phyloP scores from a whole-genome alignment of 2,113 vertebrate species.

The Heterochromis multidens region DNA sequence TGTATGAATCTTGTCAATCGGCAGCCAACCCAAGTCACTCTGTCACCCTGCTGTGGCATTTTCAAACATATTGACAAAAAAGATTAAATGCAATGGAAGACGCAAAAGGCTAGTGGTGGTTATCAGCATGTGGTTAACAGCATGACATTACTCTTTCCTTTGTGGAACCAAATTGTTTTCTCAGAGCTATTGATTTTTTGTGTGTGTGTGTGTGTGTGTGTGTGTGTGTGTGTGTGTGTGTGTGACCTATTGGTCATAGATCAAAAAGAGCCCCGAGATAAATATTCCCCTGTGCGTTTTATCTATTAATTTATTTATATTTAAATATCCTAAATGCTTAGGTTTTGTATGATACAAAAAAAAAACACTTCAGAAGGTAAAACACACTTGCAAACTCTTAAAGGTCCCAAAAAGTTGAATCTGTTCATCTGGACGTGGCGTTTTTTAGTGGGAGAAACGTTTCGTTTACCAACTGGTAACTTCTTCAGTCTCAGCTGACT shows the following conservation, averaged over 20 bases:
- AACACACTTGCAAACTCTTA: background rate
- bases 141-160: background rate
- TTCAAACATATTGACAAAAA: background rate
- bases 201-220: too few species aligned
- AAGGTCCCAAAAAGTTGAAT: too few species aligned
- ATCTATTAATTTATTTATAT: background rate
- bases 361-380: too few species aligned
- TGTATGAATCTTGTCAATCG: background rate
- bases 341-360: rapidly evolving
- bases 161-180: background rate
- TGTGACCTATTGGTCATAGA: background rate
- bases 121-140: constrained; percentile 28
- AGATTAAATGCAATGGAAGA: constrained; percentile 1
- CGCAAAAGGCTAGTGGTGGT: background rate
- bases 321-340: background rate
- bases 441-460: too few species aligned
- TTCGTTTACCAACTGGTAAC: too few species aligned
- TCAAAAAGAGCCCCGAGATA: background rate
- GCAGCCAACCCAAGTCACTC: background rate
- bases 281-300: background rate
- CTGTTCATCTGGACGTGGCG: too few species aligned
- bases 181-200: background rate
- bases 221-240: too few species aligned
- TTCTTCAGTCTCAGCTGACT: too few species aligned
- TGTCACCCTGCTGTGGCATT: background rate